Base-by-base conservation (phyloP, 1,140 invertebrate species). In the Caenorhabditis remanei region DNA sequence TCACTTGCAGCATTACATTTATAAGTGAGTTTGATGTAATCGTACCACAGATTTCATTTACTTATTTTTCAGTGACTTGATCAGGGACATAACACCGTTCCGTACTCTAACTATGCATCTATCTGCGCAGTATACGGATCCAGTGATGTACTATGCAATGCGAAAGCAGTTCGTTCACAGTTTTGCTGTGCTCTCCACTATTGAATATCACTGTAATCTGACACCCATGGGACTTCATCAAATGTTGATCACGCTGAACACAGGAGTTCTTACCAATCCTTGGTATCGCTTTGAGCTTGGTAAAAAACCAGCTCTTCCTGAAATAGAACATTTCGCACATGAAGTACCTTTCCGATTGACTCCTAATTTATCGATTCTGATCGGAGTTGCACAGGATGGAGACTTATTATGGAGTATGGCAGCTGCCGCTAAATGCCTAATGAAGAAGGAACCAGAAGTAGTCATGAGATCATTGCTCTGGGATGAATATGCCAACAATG, bases 331-430 rank as follows among this genome's bases (percentile, higher is more conserved):
- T 67, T 85, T 85, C 24, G 61, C 1, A 32, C 56, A 63, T 67
- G 61, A 55, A 40, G 85, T 85, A 16, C 85, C 85, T 1, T 85
- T 75, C 67, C 63, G 85, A 40, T 55, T 85, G 24, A 85, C 85
- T 46, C 85, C 53, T n/a, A 85, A 85, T 53, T 19, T 85, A 4
- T 32, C 40, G 13, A 50, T 61, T 13, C 53, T 85, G 19, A 32
- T 85, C 4, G 85, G 85, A 8, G 63, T 75, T 46, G 46, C 65
- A 16, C 46, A 65, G 14, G 85, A 79, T 56, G 85, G 85, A 55
- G 85, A 85, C n/a, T 75, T 75, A 6, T n/a, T 58, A 24, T 85
- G 65, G 63, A 71, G 63, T 55, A 50, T 67, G 63, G 85, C 43
- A 13, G 63, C 85, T 40, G 67, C 67, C 1, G 14, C 58, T 41